phyloP scores from a whole-genome alignment of 2,888 invertebrate genomes.

The Nesidiocoris tenuis region DNA sequence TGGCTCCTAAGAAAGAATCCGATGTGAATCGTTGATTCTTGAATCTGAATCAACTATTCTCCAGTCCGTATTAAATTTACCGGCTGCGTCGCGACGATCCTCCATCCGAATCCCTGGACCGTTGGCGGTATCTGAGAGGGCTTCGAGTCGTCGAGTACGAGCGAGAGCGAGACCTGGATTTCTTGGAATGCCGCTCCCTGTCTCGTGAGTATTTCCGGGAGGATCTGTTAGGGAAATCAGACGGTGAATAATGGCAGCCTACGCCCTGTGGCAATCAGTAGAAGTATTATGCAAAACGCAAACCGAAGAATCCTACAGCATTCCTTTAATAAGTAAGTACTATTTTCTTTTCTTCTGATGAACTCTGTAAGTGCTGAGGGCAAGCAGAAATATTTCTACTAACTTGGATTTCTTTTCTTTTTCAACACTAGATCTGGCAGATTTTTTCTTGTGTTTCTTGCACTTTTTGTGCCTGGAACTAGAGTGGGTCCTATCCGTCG shows the following conservation, averaged over 20 bases:
- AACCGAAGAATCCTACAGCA: no score
- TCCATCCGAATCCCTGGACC: conserved; percentile 34
- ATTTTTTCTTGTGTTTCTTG: conserved; percentile 43
- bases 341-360: no score
- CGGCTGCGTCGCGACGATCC: conserved; percentile 27
- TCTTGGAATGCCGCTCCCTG: conserved; percentile 22
- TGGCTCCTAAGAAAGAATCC: no score
- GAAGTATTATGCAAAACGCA: no score
- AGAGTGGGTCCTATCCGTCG: conserved; percentile 35
- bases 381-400: no score
- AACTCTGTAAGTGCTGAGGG: no score
- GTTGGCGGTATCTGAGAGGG: conserved; percentile 26
- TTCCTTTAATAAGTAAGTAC: no score
- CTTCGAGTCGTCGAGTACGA: conserved; percentile 21
- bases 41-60: no score
- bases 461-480: conserved; percentile 39
- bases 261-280: no score
- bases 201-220: conserved; percentile 29
- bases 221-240: conserved; percentile 16
- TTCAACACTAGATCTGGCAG: conserved; percentile 46
- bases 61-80: no score
- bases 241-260: no score
- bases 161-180: conserved; percentile 31
- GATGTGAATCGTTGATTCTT: no score
- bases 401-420: conserved; percentile 45